phyloP scores from a whole-genome alignment of 2,113 vertebrate species.

The Paratilapia polleni region DNA sequence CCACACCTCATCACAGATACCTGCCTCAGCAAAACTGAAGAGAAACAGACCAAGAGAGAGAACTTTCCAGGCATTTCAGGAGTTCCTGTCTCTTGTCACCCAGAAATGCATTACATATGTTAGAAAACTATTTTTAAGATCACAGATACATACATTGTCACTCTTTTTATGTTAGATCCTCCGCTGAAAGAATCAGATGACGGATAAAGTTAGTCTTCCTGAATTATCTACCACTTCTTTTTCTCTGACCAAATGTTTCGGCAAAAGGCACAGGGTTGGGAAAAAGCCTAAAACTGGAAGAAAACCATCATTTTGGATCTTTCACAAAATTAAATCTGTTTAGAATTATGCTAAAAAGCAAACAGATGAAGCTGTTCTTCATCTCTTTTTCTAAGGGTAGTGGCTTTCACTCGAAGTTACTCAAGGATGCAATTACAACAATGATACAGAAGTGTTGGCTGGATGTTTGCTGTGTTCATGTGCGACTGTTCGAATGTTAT shows the following conservation, averaged over 20 bases:
- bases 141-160: neutral
- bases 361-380: neutral
- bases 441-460: neutral
- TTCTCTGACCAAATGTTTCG: neutral
- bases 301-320: neutral
- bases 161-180: neutral
- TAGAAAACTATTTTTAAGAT: neutral
- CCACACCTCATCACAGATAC: conserved; percentile 70
- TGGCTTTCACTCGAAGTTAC: neutral
- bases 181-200: neutral
- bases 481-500: neutral
- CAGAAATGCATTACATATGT: neutral
- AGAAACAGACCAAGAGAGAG: conserved; percentile 26
- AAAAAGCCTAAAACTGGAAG: neutral
- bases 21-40: conserved; percentile 78
- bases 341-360: neutral
- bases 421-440: neutral
- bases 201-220: neutral
- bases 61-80: conserved; percentile 63
- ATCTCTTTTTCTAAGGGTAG: neutral
- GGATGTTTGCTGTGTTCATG: neutral
- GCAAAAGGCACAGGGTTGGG: neutral
- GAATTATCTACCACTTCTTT: neutral
- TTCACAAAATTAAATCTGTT: neutral
- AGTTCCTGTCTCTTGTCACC: conserved; percentile 34